phyloP scores from a whole-genome alignment of 2,797 vertebrate species.

The Melanogrammus aeglefinus region DNA sequence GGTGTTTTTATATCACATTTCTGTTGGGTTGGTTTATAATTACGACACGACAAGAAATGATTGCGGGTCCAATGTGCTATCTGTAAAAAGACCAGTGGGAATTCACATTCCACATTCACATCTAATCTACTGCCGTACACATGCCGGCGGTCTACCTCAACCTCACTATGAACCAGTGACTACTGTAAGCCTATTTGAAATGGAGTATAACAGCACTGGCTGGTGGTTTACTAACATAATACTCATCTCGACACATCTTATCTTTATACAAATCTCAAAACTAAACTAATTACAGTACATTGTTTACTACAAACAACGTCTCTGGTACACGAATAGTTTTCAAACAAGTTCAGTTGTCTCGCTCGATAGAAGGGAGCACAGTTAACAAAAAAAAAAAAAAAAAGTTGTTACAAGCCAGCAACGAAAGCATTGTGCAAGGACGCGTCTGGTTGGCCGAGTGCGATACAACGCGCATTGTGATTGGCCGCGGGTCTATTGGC shows the following conservation, averaged over 20 bases:
- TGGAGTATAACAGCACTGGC: not conserved
- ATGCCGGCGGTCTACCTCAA: conserved; percentile 46
- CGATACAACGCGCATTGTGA: conserved; percentile 57
- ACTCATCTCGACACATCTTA: not conserved
- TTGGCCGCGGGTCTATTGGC: conserved; percentile 63
- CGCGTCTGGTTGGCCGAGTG: conserved; percentile 58
- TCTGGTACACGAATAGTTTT: not conserved
- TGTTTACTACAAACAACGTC: not conserved
- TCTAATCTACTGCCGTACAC: not conserved
- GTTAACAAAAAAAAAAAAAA: not conserved
- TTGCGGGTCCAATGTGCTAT: not conserved
- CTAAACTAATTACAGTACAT: not conserved
- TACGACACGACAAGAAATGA: not conserved
- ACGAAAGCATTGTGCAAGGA: conserved; percentile 45
- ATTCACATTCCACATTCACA: conserved; percentile 48
- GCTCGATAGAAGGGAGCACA: not conserved
- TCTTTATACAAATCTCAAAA: not conserved
- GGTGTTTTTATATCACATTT: conserved; percentile 13
- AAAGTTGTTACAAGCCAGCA: not conserved
- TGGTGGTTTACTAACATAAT: too few species aligned
- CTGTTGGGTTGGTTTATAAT: not conserved
- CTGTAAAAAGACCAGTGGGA: conserved; percentile 27
- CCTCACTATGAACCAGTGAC: conserved; percentile 71
- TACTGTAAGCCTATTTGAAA: not conserved
- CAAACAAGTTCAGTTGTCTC: conserved; percentile 1